Percentiles rank a stretch among this genome's conserved stretches.
Evolutionary conservation across 2,113 vertebrate genomes (phyloP).

Genomic region (Macrotis lagotis): DNA sequence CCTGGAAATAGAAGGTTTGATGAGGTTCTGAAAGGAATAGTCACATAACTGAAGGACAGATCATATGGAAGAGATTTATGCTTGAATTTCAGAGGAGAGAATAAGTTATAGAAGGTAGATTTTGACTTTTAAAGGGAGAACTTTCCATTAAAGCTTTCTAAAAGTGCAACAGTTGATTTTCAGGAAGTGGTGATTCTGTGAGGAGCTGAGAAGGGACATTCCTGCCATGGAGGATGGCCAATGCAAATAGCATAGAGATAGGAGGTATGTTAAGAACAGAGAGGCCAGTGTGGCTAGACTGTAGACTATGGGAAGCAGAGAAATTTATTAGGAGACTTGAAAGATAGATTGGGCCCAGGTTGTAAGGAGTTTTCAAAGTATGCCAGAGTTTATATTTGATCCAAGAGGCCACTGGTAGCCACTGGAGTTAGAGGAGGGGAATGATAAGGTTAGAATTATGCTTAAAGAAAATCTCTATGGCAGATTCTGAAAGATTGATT

Average conservation of each 20-base stretch:
- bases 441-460: not conserved
- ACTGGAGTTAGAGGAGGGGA: not conserved
- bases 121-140: not conserved
- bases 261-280: not conserved
- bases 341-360: not conserved
- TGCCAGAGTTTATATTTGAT: not conserved
- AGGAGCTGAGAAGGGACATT: not conserved
- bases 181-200: not conserved
- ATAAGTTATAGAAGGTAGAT: not conserved
- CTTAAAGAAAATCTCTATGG: not conserved
- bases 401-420: not conserved
- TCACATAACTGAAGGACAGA: not conserved
- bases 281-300: not conserved
- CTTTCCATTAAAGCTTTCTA: not conserved
- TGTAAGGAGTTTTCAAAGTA: not conserved
- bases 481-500: not conserved
- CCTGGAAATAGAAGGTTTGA: not conserved
- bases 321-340: not conserved
- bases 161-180: not conserved
- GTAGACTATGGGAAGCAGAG: not conserved
- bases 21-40: not conserved
- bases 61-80: not conserved
- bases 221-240: not conserved
- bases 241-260: not conserved
- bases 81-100: not conserved